Evolutionary conservation across 2,888 invertebrate species (phyloP).

Genomic region (Pyrocoelia pectoralis): DNA sequence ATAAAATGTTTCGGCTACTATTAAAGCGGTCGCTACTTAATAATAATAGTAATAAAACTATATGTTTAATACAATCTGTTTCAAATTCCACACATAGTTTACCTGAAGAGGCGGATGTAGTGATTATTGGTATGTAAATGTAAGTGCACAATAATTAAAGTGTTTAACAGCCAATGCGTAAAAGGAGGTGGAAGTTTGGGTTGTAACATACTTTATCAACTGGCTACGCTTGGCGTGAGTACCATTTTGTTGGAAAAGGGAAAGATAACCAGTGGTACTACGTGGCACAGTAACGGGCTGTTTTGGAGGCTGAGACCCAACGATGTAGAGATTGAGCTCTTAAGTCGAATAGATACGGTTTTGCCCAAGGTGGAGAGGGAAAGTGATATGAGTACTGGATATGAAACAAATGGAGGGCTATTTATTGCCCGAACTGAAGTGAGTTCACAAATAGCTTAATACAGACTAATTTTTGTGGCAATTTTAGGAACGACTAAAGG

Average conservation of each 20-base stretch:
- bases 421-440: slow-evolving; percentile 80
- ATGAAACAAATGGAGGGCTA: slow-evolving; percentile 89
- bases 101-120: slow-evolving; percentile 75
- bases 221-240: slow-evolving; percentile 77
- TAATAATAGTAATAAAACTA: too few relatives aligned
- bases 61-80: not conserved
- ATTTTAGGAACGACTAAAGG: slow-evolving; percentile 76
- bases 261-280: slow-evolving; percentile 83
- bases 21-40: too few relatives aligned
- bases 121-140: slow-evolving; percentile 71
- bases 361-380: slow-evolving; percentile 77
- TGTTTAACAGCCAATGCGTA: slow-evolving; percentile 37
- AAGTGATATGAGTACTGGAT: slow-evolving; percentile 83
- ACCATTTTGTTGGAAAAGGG: slow-evolving; percentile 81
- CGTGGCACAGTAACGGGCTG: slow-evolving; percentile 83
- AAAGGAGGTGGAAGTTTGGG: slow-evolving; percentile 87
- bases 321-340: slow-evolving; percentile 84
- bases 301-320: slow-evolving; percentile 86
- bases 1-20: too few relatives aligned
- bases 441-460: not conserved
- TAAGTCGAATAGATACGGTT: slow-evolving; percentile 74
- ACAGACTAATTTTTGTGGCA: not conserved
- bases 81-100: slow-evolving; percentile 29
- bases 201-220: slow-evolving; percentile 83
- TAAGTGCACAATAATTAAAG: not conserved